These are phyloP conservation scores for Tetragonula carbonaria DNA, from an alignment of 2,888 invertebrate species.

Conservation along the genomic window DNA sequence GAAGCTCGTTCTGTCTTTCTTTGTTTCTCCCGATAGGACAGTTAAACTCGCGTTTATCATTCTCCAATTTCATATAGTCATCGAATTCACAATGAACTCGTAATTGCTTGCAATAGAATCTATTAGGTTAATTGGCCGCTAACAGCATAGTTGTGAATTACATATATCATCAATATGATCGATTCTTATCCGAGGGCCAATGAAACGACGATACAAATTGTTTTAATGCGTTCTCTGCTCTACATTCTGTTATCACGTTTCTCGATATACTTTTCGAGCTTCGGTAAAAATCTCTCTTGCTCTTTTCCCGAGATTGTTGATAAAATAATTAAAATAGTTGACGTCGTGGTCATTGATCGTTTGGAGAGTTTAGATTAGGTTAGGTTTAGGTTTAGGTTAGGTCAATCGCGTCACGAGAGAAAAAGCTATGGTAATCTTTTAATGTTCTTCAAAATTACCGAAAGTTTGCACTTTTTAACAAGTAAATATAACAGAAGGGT, in stretches of 20 bases:
- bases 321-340: not conserved
- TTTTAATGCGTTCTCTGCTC: not conserved
- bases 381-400: no score
- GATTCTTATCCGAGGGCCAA: not conserved
- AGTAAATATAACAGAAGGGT: no score
- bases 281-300: not conserved
- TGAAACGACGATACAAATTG: not conserved
- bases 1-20: not conserved
- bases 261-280: not conserved
- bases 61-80: not conserved
- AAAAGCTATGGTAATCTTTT: no score
- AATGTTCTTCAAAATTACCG: no score
- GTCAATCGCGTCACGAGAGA: no score
- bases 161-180: conserved; percentile 4
- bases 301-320: not conserved
- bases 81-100: not conserved
- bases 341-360: no score
- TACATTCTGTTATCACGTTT: not conserved
- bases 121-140: conserved; percentile 15
- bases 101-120: conserved; percentile 19
- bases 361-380: no score
- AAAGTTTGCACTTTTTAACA: no score
- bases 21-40: not conserved
- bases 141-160: not conserved
- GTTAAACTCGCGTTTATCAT: not conserved